Conservation (phyloP, 2,888 invertebrate genomes). For the Catotricha subobsoleta region DNA sequence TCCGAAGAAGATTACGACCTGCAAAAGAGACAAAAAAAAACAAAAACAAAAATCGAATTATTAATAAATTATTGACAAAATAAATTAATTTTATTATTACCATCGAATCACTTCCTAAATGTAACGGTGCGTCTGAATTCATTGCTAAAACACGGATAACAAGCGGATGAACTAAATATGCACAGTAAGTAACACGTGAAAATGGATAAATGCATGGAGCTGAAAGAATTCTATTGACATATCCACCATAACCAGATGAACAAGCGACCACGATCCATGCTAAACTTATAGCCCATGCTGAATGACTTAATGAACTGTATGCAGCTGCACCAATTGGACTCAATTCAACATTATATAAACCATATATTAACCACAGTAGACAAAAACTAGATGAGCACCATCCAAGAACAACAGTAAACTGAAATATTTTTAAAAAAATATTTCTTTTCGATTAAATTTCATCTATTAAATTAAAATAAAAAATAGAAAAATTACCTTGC, state of each 20-base stretch:
- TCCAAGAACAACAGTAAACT: slow-evolving; percentile 46
- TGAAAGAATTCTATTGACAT: slow-evolving; percentile 52
- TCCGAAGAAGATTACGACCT: slow-evolving; percentile 64
- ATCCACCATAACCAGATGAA: slow-evolving; percentile 68
- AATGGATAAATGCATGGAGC: slow-evolving; percentile 65
- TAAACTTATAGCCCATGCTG: slow-evolving; percentile 62
- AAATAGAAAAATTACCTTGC: slow-evolving; percentile 32
- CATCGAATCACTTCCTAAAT: slow-evolving; percentile 60
- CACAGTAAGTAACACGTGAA: slow-evolving; percentile 73
- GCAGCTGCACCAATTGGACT: slow-evolving; percentile 51
- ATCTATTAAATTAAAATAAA: slow-evolving; percentile 1
- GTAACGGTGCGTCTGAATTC: slow-evolving; percentile 65
- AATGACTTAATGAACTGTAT: slow-evolving; percentile 66
- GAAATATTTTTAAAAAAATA: slow-evolving; percentile 14
- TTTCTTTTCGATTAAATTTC: not conserved
- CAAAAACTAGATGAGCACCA: slow-evolving; percentile 51
- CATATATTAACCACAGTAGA: slow-evolving; percentile 57
- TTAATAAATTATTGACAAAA: not conserved
- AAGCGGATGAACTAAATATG: slow-evolving; percentile 69
- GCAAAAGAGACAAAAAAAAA: slow-evolving; percentile 16
- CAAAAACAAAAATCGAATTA: not conserved
- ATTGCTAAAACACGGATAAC: slow-evolving; percentile 63
- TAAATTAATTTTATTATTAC: slow-evolving; percentile 29
- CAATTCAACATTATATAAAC: slow-evolving; percentile 52
- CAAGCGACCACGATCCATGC: slow-evolving; percentile 75